phyloP scores from a whole-genome alignment of 2,888 invertebrate genomes.

The Leistus spinibarbis region DNA sequence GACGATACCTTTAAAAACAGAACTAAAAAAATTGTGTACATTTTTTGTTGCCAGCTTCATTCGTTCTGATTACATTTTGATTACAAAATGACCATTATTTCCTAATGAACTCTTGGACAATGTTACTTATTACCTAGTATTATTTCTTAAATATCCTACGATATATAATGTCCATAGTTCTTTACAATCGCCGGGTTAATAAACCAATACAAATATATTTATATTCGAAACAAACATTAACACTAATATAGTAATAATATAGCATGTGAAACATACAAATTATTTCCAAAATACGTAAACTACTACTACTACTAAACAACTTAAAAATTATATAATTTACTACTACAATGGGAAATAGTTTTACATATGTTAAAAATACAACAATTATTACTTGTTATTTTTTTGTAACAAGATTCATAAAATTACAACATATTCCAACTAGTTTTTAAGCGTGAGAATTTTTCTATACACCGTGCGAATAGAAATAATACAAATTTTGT shows the following conservation, averaged over 20 bases:
- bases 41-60: background rate
- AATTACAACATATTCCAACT: background rate
- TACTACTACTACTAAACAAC: no score
- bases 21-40: background rate
- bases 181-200: background rate
- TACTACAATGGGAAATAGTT: background rate
- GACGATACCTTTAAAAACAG: background rate
- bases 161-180: background rate
- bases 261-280: background rate
- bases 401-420: background rate
- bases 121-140: background rate
- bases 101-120: background rate
- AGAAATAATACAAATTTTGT: background rate
- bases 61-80: background rate
- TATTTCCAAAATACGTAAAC: background rate
- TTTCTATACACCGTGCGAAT: background rate
- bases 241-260: background rate
- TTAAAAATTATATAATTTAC: background rate
- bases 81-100: background rate
- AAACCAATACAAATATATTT: background rate
- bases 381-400: background rate
- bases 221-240: no score
- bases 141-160: background rate
- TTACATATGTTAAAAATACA: background rate
- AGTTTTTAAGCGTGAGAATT: background rate